Conservation (phyloP, 2,797 vertebrate species). For the Sebastes oblongus region DNA sequence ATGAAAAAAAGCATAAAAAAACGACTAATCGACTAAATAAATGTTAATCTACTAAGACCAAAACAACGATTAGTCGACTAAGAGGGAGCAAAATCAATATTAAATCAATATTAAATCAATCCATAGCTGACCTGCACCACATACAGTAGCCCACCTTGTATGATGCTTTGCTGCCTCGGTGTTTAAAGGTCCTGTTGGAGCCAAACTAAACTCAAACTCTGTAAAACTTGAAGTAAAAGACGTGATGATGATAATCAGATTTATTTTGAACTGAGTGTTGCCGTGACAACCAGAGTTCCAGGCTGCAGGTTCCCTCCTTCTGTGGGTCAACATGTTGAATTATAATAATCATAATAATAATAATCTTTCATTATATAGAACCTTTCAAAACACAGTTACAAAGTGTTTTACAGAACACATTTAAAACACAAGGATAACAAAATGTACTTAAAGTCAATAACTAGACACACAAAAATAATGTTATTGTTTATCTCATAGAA, state of each 20-base stretch:
- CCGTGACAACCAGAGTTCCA: not conserved
- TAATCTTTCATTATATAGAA: not conserved
- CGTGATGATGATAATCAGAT: not conserved
- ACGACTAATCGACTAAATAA: too few species aligned
- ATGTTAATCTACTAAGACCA: too few species aligned
- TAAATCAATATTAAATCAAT: not conserved
- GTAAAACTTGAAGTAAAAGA: not conserved
- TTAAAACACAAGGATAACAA: too few species aligned
- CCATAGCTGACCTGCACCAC: not conserved
- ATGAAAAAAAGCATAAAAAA: too few species aligned
- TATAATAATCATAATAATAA: too few species aligned
- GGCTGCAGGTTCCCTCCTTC: not conserved
- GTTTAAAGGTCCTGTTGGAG: not conserved
- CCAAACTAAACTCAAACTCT: not conserved
- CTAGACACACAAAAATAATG: too few species aligned
- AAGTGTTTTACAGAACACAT: too few species aligned
- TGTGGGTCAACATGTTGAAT: not conserved
- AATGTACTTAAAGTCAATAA: too few species aligned
- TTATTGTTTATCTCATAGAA: not conserved
- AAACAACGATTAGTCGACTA: too few species aligned
- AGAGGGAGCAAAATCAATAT: too few species aligned
- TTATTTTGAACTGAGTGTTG: not conserved
- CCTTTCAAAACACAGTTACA: not conserved
- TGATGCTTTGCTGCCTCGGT: not conserved
- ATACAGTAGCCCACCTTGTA: not conserved